Conservation (phyloP, 2,113 vertebrate genomes). For the Podarcis raffonei region DNA sequence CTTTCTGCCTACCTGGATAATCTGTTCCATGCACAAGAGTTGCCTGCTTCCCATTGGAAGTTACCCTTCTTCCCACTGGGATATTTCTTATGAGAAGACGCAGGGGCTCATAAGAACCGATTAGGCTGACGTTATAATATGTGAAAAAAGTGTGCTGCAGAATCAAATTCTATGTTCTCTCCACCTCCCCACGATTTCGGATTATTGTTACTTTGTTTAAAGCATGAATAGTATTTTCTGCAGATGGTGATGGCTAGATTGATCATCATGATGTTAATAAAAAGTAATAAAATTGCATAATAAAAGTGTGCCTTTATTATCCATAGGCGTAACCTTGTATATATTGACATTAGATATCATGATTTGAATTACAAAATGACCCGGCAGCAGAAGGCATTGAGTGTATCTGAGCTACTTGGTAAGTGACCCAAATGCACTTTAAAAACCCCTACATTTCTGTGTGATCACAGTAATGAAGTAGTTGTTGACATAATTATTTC, state of each 20-base stretch:
- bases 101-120: not conserved
- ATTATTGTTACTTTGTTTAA: not conserved
- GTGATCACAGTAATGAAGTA: not conserved
- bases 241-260: not conserved
- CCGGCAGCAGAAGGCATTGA: constrained; percentile 79
- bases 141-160: not conserved
- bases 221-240: not conserved
- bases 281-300: not conserved
- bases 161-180: not conserved
- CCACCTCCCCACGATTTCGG: not conserved
- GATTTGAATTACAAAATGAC: constrained; percentile 80
- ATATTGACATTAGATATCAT: constrained; percentile 79
- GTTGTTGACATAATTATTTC: not conserved
- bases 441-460: not conserved
- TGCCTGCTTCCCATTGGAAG: not conserved
- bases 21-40: not conserved
- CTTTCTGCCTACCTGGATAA: not conserved
- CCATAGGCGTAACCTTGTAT: constrained; percentile 76
- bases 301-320: constrained; percentile 40
- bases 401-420: constrained; percentile 75
- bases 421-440: constrained; percentile 55
- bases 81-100: not conserved
- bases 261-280: not conserved
- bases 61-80: not conserved
- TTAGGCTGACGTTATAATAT: not conserved